Percentiles rank a stretch among this genome's conserved stretches.
These are phyloP conservation scores for sheep (Ovis aries) DNA, from an alignment of 2,113 vertebrate genomes.

Conservation along the genomic window DNA sequence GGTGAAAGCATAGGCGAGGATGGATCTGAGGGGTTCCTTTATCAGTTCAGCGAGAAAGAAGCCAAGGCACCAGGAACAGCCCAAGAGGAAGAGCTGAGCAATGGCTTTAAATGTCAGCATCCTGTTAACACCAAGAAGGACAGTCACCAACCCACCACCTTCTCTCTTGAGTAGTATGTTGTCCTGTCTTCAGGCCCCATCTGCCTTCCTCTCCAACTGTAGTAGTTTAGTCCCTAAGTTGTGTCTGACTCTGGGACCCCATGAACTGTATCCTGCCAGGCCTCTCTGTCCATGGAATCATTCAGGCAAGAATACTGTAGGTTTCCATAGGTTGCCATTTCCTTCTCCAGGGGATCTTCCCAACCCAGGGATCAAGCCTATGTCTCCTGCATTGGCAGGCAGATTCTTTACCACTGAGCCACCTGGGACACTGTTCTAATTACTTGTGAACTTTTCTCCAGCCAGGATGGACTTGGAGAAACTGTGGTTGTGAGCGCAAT, in stretches of 20 bases:
- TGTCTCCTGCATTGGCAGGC: not conserved
- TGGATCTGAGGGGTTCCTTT: not conserved
- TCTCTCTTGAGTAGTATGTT: not conserved
- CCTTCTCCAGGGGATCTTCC: not conserved
- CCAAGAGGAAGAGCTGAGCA: not conserved
- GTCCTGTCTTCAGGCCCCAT: not conserved
- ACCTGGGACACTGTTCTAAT: accelerated
- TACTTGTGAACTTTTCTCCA: not conserved
- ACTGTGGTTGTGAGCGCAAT: not conserved
- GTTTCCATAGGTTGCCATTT: not conserved
- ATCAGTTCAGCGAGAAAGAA: not conserved
- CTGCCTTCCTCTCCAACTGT: not conserved
- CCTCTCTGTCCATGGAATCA: accelerated
- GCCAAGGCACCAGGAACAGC: not conserved
- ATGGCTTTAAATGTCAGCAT: not conserved
- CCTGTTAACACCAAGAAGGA: not conserved
- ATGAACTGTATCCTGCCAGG: not conserved
- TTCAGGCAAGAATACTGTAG: not conserved
- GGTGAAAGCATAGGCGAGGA: not conserved
- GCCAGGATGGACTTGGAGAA: not conserved
- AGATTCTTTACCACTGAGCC: not conserved
- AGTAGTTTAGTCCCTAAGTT: not conserved
- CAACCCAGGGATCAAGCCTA: not conserved
- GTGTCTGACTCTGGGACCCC: accelerated
- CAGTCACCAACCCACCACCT: not conserved